Evolutionary conservation across 2,113 vertebrate species (phyloP).

Genomic region (Oryzias celebensis): DNA sequence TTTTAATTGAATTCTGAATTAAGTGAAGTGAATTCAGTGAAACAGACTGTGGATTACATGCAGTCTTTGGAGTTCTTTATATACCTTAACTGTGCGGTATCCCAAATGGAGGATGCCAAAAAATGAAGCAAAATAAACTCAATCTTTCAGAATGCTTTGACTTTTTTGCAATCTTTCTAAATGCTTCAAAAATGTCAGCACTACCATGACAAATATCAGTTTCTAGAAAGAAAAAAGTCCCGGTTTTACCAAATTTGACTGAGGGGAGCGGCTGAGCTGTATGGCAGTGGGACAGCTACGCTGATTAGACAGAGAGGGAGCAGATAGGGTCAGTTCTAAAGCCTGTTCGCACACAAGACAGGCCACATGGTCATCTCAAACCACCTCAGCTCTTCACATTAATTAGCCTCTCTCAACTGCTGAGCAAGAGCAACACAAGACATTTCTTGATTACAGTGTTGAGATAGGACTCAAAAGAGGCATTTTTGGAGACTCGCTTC

Average conservation of each 20-base stretch:
- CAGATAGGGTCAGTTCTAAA: conserved; percentile 37
- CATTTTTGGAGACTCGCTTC: neutral
- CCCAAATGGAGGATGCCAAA: too few species aligned
- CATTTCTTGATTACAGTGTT: neutral
- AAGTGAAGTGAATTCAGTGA: too few species aligned
- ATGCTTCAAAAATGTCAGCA: too few species aligned
- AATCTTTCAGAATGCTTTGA: too few species aligned
- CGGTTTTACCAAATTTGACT: neutral
- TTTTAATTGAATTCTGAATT: too few species aligned
- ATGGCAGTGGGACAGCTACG: conserved; percentile 23
- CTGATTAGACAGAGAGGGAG: conserved; percentile 26
- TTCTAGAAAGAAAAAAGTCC: too few species aligned
- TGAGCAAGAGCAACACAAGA: conserved; percentile 1
- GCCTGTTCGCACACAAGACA: conserved; percentile 34
- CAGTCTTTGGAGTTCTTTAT: too few species aligned
- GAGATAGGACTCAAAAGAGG: neutral
- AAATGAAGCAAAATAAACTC: too few species aligned
- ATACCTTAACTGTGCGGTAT: too few species aligned
- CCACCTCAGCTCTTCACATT: conserved; percentile 31
- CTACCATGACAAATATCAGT: too few species aligned
- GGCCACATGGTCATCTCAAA: conserved; percentile 44
- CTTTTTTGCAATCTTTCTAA: too few species aligned
- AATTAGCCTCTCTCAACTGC: conserved; percentile 33
- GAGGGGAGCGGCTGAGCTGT: neutral
- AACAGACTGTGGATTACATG: too few species aligned